A percentile compares a stretch with the other conserved stretches of the same genome.
Evolutionary conservation across 53 echinoderm and acorn worm genomes (phyloP).

Genomic region (Crossaster papposus): DNA sequence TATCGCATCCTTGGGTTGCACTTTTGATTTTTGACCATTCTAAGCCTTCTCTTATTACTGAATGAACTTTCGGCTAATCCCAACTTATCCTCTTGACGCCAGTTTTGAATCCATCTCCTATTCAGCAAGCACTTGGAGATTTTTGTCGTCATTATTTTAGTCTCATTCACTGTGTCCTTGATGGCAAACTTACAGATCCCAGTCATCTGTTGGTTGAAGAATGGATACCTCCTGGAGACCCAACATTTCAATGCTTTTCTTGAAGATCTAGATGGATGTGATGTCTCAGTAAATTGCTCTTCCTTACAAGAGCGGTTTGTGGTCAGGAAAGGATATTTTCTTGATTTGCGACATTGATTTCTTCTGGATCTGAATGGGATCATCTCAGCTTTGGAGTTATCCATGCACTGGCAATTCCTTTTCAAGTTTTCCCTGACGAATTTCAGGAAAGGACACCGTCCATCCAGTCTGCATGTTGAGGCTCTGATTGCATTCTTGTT

Average conservation of each 20-base stretch:
- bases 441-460: conserved; percentile 32
- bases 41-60: neutral
- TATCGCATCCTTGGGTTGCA: neutral
- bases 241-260: conserved; percentile 7
- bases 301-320: conserved; percentile 20
- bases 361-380: neutral
- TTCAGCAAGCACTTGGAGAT: neutral
- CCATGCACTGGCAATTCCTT: neutral
- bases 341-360: neutral
- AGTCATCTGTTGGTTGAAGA: neutral
- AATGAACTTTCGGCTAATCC: neutral
- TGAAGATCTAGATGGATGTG: neutral
- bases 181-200: neutral
- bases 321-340: conserved; percentile 10
- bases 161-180: neutral
- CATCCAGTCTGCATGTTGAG: conserved; percentile 28
- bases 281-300: neutral
- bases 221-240: conserved; percentile 22
- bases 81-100: neutral
- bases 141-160: neutral
- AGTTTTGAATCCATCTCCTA: neutral
- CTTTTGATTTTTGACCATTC: neutral
- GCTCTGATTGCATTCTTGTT: neutral
- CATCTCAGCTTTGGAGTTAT: neutral
- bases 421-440: neutral